Percentiles rank a stretch among this genome's conserved stretches.
Conservation (phyloP, 2,888 invertebrate species). For the Nephrotoma guestfalica region DNA sequence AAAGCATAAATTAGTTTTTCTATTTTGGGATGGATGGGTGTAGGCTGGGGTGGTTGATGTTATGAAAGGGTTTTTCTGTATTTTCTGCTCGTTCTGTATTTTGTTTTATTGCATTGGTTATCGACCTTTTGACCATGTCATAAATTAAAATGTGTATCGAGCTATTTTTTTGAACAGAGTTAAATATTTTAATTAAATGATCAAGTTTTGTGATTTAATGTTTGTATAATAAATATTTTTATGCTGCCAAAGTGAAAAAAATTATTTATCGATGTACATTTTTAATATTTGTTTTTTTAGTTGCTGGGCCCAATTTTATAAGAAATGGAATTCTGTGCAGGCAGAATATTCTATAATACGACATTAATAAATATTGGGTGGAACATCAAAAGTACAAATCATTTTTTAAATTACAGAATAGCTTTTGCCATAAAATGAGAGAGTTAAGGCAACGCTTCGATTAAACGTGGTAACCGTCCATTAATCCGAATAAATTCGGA, state of each 20-base stretch:
- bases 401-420: too few species aligned
- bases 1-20: neutral
- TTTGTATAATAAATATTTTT: neutral
- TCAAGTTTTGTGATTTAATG: neutral
- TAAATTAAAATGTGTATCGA: neutral
- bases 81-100: neutral
- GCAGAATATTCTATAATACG: too few species aligned
- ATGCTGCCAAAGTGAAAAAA: neutral
- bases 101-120: neutral
- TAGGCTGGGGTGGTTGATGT: neutral
- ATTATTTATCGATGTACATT: too few species aligned
- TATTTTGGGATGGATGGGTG: neutral
- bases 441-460: too few species aligned
- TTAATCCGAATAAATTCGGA: too few species aligned
- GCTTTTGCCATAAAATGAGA: too few species aligned
- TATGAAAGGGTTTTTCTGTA: neutral
- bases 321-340: too few species aligned
- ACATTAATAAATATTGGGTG: too few species aligned
- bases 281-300: too few species aligned
- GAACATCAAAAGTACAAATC: too few species aligned
- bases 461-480: too few species aligned
- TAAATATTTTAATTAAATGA: neutral
- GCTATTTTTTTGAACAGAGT: neutral
- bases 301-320: too few species aligned
- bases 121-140: neutral